Evolutionary conservation across 2,888 invertebrate genomes (phyloP), one percentile per base, ranked within the genome.

Genomic region (Oasisia sp.): DNA sequence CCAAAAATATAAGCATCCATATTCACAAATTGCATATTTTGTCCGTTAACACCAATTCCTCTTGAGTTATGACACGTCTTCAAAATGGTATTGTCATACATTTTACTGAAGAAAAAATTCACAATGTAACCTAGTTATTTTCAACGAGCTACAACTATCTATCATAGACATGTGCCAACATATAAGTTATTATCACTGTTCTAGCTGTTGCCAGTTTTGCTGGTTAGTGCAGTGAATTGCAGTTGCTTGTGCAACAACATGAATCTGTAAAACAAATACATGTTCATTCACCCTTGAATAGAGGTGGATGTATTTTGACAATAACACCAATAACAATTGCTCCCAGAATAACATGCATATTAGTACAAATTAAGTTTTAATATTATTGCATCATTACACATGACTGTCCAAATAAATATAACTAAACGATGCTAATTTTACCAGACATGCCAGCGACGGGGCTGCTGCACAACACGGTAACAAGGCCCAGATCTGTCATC

Each of bases 401-500:
- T 7, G n/a, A 74, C 74, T 74, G 74, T 74, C 27, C 19, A 74
- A 19, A 74, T 14, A 74, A 74, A 74, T 74, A 74, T 74, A 74
- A 74, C n/a, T 74, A 74, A 74, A 74, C 7, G 27, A 74, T 74
- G 74, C 14, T 74, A n/a, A 74, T 74, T 74, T 74, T 14, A 27
- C 74, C 2, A 74, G 74, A 74, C n/a, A 74, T 3, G 74, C 7
- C 74, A 27, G 74, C 74, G 27, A 74, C 74, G 7, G 27, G n/a
- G 74, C 74, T 74, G 27, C 74, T 74, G 74, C 74, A 74, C 19
- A 74, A 74, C 27, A 74, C 74, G 74, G 74, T 74, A 74, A 74
- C 74, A 74, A 74, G 74, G 74, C 74, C 27, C 74, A 74, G 74
- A 74, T 74, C 74, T 74, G 74, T 74, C 74, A 74, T 74, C 74